phyloP scores from a whole-genome alignment of 2,888 invertebrate species.

The Phengaris arion region DNA sequence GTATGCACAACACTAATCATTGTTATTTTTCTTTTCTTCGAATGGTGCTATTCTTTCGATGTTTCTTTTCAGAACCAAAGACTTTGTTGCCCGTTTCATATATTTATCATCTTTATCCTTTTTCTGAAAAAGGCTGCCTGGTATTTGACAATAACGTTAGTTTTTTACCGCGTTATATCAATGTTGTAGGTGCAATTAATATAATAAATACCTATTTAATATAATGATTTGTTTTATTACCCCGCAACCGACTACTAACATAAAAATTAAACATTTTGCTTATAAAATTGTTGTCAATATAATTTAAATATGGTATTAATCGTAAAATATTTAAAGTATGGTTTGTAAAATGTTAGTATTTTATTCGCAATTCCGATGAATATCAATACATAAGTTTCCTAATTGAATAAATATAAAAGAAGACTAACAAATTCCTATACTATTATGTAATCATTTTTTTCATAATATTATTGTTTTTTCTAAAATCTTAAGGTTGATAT shows the following conservation, averaged over 20 bases:
- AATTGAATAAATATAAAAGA: too few relatives aligned
- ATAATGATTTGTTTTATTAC: slow-evolving; percentile 54
- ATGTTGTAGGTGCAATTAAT: slow-evolving; percentile 57
- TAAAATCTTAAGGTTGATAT: too few relatives aligned
- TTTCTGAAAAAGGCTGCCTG: slow-evolving; percentile 54
- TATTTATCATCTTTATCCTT: slow-evolving; percentile 46
- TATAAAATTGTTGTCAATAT: not conserved
- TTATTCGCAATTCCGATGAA: too few relatives aligned
- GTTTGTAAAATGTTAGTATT: too few relatives aligned
- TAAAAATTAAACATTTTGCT: not conserved
- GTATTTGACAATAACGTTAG: slow-evolving; percentile 61
- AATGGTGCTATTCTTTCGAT: slow-evolving; percentile 72
- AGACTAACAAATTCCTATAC: too few relatives aligned
- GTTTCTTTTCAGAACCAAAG: slow-evolving; percentile 70
- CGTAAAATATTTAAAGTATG: too few relatives aligned
- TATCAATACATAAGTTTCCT: too few relatives aligned
- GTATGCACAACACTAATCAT: slow-evolving; percentile 27
- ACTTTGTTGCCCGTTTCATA: slow-evolving; percentile 49
- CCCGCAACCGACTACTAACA: slow-evolving; percentile 9
- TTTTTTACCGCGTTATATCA: slow-evolving; percentile 52
- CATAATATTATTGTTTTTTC: too few relatives aligned
- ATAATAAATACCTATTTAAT: slow-evolving; percentile 79
- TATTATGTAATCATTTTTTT: too few relatives aligned
- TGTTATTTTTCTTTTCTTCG: slow-evolving; percentile 39
- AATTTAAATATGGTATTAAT: too few relatives aligned